Percentiles rank a stretch among this genome's conserved stretches.
These are phyloP conservation scores for Drosophila cyrtoloma DNA, from an alignment of 2,888 invertebrate genomes.

Conservation along the genomic window DNA sequence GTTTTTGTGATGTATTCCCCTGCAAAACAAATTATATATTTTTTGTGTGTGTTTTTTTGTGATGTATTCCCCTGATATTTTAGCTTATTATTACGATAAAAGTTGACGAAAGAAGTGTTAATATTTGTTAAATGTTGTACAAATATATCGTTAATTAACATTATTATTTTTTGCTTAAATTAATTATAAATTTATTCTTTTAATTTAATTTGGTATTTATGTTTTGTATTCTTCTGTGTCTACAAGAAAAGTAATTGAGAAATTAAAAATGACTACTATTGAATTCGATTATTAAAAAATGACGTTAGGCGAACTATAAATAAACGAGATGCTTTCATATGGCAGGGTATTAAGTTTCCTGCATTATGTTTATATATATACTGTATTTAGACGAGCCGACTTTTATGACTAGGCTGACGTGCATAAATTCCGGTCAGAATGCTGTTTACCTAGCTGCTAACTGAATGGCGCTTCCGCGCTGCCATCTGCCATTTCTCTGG, in stretches of 20 bases:
- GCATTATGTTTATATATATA: conserved; percentile 12
- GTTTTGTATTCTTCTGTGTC: not conserved
- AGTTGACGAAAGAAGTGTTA: not conserved
- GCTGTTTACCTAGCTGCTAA: conserved; percentile 28
- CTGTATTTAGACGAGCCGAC: not conserved
- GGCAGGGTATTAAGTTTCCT: conserved; percentile 4
- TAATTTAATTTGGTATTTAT: not conserved
- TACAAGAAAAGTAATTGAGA: not conserved
- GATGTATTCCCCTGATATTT: not conserved
- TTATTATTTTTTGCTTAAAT: not conserved
- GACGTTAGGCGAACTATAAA: not conserved
- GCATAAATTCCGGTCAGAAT: conserved; percentile 12
- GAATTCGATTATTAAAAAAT: not conserved
- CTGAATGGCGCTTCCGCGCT: conserved; percentile 38
- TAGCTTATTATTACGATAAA: not conserved
- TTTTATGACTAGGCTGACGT: conserved; percentile 26
- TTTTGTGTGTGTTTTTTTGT: not conserved
- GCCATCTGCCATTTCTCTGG: conserved; percentile 20
- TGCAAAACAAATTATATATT: too few species aligned
- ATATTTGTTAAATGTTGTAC: not conserved
- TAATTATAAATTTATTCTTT: not conserved
- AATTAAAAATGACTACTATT: too few species aligned
- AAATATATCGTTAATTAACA: not conserved
- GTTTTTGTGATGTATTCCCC: not conserved
- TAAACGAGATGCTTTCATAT: not conserved